Evolutionary conservation across 2,797 vertebrate species (phyloP).

Genomic region (Enteromius mattozi): DNA sequence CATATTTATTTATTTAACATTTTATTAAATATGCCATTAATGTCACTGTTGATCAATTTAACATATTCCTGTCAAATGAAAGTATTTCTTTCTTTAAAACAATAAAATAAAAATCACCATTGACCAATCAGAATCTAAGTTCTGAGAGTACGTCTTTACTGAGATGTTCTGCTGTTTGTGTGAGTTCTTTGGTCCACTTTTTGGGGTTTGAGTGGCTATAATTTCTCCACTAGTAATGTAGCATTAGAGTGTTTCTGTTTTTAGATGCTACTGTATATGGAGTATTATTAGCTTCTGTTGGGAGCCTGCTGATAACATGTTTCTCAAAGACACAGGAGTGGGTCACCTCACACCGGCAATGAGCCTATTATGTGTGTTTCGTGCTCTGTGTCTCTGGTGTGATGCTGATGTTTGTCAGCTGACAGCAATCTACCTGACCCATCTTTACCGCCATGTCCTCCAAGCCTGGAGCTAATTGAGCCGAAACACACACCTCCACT

Average conservation of each 20-base stretch:
- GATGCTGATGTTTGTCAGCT: conserved; percentile 18
- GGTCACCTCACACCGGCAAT: conserved; percentile 1
- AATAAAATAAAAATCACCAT: too few relatives aligned
- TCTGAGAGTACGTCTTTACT: neutral
- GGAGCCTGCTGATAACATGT: neutral
- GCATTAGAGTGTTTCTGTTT: neutral
- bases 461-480: conserved; percentile 15
- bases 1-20: too few relatives aligned
- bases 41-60: too few relatives aligned
- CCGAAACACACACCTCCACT: conserved; percentile 35
- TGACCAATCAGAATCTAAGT: neutral
- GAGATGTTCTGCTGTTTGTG: neutral
- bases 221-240: neutral
- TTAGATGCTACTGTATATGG: conserved; percentile 21
- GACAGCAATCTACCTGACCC: conserved; percentile 44
- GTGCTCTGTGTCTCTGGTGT: conserved; percentile 15
- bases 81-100: too few relatives aligned
- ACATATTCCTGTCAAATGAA: too few relatives aligned
- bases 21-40: too few relatives aligned
- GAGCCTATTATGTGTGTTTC: neutral
- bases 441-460: conserved; percentile 6
- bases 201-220: neutral
- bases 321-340: neutral
- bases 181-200: neutral
- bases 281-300: conserved; percentile 17